Evolutionary conservation across 2,113 vertebrate species (phyloP), one percentile per base, ranked within the genome.

Genomic region (Stigmatopora argus): DNA sequence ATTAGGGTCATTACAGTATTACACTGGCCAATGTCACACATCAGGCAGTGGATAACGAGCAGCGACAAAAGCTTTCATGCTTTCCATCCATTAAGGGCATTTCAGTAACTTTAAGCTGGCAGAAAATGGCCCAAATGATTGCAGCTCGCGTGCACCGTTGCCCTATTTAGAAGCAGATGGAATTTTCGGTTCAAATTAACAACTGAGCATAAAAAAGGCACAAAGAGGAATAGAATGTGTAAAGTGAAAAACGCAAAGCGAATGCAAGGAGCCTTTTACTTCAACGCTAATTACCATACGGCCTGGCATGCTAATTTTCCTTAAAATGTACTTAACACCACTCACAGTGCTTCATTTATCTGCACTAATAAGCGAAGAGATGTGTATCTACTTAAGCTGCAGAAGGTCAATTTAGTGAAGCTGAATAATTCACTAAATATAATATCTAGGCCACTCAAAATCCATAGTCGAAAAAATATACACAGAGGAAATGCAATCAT

Each of bases 1-100:
- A 87, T 88, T 85, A 86, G 71, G 51, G 66, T 72, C 81, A 85
- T 88, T 85, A 86, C 69, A 65, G 72, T 69, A 83, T 83, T 79
- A 83, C 76, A 82, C 67, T 62, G 63, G 67, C 73, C 77, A 78
- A 64, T 81, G 78, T 84, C 80, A 83, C 74, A 78, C 72, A 77
- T 75, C 64, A 75, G 69, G 61, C 67, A 71, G 73, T 31, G 76
- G 78, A 69, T 61, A 34, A 55, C 67, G 62, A 70, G 73, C 78
- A 64, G 1, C 64, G 68, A 69, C 64, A 66, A 68, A 83, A 70
- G 62, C 71, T 65, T 62, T 70, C 49, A 46, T 1, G 47, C 72
- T 68, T 67, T 57, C 65, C 67, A 75, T 73, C 70, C 65, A 76
- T 74, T 77, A 75, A 70, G 63, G 60, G 67, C 77, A 58, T 84